Evolutionary conservation across 2,888 invertebrate species (phyloP), one percentile per base, ranked within the genome.

Genomic region (Mamestra brassicae): DNA sequence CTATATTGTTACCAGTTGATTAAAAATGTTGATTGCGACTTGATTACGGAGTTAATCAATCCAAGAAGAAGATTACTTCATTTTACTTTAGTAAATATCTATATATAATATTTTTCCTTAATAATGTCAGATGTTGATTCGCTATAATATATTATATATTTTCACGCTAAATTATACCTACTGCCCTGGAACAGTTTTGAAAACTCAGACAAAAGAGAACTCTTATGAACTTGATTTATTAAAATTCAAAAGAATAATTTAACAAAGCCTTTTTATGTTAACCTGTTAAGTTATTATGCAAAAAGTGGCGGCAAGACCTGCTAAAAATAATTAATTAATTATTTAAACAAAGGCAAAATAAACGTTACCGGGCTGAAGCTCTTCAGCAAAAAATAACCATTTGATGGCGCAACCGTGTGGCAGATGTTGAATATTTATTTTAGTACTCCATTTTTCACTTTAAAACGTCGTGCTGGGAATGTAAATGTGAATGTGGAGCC

Each of bases 391-490:
- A 70, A 71, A 68, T 62, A 71, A 60, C 55, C 55, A 78, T 78
- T 82, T 71, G 34, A 60, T 42, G 71, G 55, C 50, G 58, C 55
- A 64, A 64, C 71, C 69, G 73, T 66, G 70, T 71, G 81, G 77
- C 67, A 70, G 81, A 84, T 63, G 76, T 76, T 83, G 80, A 84
- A 87, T 88, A 87, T 89, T 89, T 86, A 88, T 84, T 74, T 81
- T 68, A 61, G 58, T 71, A 73, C 70, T 74, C 68, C 68, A 71
- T 72, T 81, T 73, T 79, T 76, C n/a, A 82, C 76, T 88, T 76
- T 70, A 73, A 83, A 83, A 68, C 75, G 65, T 66, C 81, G 69
- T 78, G 77, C 55, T 69, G 68, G 69, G 64, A 85, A 82, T 82
- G 79, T 71, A 61, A 80, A 80, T 73, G 52, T 60, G 42, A 47